Conservation (phyloP, 2,888 invertebrate genomes). For the Anagyrus pseudococci region DNA sequence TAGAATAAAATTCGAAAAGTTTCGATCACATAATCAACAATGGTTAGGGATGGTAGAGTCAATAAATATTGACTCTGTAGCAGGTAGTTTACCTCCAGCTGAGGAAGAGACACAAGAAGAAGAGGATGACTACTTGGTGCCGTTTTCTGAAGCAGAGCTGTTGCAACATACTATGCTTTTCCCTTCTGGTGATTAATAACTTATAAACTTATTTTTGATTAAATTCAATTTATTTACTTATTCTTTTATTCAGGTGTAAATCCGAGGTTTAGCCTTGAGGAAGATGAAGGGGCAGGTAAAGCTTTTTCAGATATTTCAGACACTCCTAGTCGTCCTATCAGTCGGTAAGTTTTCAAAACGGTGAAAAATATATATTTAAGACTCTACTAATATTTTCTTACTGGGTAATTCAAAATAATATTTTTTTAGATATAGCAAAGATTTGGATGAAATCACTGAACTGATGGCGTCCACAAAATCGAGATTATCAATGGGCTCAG, state of each 20-base stretch:
- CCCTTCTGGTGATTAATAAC: slow-evolving; percentile 53
- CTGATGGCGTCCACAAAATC: slow-evolving; percentile 57
- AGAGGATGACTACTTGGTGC: slow-evolving; percentile 74
- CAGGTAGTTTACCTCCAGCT: slow-evolving; percentile 63
- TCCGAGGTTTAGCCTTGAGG: slow-evolving; percentile 52
- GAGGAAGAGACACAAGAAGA: slow-evolving; percentile 61
- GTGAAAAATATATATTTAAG: no score
- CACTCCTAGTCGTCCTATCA: slow-evolving; percentile 63
- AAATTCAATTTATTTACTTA: neutral
- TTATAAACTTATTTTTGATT: slow-evolving; percentile 5
- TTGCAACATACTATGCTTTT: slow-evolving; percentile 68
- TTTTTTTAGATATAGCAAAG: slow-evolving; percentile 62
- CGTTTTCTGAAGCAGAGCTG: slow-evolving; percentile 78
- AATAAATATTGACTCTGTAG: slow-evolving; percentile 64
- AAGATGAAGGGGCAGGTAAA: slow-evolving; percentile 54
- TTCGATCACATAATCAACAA: slow-evolving; percentile 97
- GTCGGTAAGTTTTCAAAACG: slow-evolving; percentile 60
- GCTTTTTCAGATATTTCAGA: slow-evolving; percentile 56
- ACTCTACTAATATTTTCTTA: no score
- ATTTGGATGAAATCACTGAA: slow-evolving; percentile 65
- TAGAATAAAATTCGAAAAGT: slow-evolving; percentile 91
- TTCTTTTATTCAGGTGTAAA: slow-evolving; percentile 45
- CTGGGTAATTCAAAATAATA: slow-evolving; percentile 5
- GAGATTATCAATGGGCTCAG: slow-evolving; percentile 55
- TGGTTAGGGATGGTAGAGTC: slow-evolving; percentile 97